Evolutionary conservation across 2,797 vertebrate species (phyloP).

Genomic region (Meda fulgida): DNA sequence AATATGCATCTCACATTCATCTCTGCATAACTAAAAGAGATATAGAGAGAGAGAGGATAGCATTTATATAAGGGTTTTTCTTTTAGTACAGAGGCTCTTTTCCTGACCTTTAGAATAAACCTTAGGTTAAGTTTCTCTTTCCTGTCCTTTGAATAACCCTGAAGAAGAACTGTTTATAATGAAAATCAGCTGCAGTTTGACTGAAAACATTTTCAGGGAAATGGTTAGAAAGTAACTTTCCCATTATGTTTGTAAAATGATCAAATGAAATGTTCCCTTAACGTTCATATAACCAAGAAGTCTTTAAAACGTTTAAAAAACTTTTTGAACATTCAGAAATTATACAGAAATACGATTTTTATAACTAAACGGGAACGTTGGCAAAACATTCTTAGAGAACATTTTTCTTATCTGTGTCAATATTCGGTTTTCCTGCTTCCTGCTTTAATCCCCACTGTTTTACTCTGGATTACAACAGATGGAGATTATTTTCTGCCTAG

Average conservation of each 20-base stretch:
- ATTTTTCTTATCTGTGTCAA: neutral
- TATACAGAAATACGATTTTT: too few species aligned
- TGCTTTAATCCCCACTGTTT: constrained; percentile 45
- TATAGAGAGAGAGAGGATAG: too few species aligned
- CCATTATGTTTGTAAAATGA: too few species aligned
- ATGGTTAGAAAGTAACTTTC: neutral
- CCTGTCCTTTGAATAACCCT: constrained; percentile 21
- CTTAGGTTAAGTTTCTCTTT: constrained; percentile 1
- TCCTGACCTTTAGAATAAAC: constrained; percentile 6
- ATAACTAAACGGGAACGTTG: neutral
- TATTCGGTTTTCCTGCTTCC: constrained; percentile 29
- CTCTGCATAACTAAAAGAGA: neutral
- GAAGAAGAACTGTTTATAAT: neutral
- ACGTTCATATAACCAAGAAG: neutral
- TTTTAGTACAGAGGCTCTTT: neutral
- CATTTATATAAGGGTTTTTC: neutral
- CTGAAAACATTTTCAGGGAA: neutral
- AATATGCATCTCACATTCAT: constrained; percentile 43
- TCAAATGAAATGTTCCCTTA: neutral
- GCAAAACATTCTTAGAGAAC: neutral
- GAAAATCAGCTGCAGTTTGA: neutral
- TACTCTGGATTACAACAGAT: constrained; percentile 43
- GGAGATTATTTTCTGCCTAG: constrained; percentile 40
- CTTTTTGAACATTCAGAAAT: too few species aligned
- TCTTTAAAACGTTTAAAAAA: neutral